phyloP scores from a whole-genome alignment of 2,888 invertebrate species.

The Cosmorhoe ocellata region DNA sequence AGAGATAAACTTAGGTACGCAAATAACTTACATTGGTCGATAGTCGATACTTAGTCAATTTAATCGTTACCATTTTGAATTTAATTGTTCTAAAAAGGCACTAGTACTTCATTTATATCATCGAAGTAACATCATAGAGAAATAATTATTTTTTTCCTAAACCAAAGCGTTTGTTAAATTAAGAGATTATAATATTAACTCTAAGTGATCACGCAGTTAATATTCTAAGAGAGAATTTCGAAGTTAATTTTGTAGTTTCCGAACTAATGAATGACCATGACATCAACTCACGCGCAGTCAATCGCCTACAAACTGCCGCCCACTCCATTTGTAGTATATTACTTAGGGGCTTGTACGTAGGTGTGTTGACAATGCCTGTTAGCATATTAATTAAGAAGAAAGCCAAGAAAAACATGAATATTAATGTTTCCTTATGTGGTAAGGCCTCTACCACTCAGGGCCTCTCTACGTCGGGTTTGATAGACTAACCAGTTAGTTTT shows the following conservation, averaged over 20 bases:
- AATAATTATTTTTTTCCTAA: conserved; percentile 5
- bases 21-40: neutral
- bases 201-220: conserved; percentile 21
- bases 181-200: conserved; percentile 9
- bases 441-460: conserved; percentile 30
- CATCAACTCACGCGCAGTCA: conserved; percentile 62
- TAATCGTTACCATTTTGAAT: too few relatives aligned
- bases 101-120: too few relatives aligned
- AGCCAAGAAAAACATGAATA: conserved; percentile 72
- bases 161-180: conserved; percentile 9
- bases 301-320: conserved; percentile 60
- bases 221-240: conserved; percentile 24
- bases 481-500: conserved; percentile 16
- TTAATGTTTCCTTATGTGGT: conserved; percentile 57
- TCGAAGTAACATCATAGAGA: neutral
- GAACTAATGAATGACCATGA: conserved; percentile 64
- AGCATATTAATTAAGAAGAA: conserved; percentile 80
- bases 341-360: conserved; percentile 60
- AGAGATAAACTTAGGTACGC: conserved; percentile 22
- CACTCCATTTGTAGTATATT: conserved; percentile 48
- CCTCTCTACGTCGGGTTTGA: conserved; percentile 19
- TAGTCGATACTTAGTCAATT: conserved; percentile 7
- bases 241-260: conserved; percentile 33
- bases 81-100: too few relatives aligned
- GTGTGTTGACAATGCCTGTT: conserved; percentile 77